These are phyloP conservation scores for Zaprionus lineosus DNA, from an alignment of 2,888 invertebrate genomes.

Conservation along the genomic window DNA sequence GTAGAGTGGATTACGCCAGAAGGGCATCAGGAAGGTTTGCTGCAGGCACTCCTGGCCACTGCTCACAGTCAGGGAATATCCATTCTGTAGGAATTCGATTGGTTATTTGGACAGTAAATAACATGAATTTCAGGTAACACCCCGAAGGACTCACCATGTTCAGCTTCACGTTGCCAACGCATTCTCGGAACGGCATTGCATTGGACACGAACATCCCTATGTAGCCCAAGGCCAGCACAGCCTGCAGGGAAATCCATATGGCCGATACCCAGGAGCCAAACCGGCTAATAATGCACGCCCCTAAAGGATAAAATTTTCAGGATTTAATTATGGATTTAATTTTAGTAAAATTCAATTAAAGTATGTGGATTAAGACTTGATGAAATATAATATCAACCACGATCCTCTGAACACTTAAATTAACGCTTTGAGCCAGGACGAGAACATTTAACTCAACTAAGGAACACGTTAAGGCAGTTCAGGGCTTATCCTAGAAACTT, in stretches of 20 bases:
- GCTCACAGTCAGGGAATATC: slow-evolving; percentile 77
- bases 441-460: too few relatives aligned
- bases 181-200: slow-evolving; percentile 81
- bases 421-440: too few relatives aligned
- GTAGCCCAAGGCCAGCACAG: slow-evolving; percentile 81
- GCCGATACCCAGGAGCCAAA: slow-evolving; percentile 82
- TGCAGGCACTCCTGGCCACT: slow-evolving; percentile 82
- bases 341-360: too few relatives aligned
- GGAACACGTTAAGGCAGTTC: too few relatives aligned
- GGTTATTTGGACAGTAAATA: not conserved
- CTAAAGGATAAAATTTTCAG: too few relatives aligned
- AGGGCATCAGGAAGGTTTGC: slow-evolving; percentile 82
- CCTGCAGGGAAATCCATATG: slow-evolving; percentile 82
- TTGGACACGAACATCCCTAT: slow-evolving; percentile 82
- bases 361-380: too few relatives aligned
- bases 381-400: too few relatives aligned
- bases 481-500: too few relatives aligned
- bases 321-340: too few relatives aligned
- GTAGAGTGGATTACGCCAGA: slow-evolving; percentile 82
- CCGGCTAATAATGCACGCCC: slow-evolving; percentile 82
- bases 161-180: slow-evolving; percentile 79
- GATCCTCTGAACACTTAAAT: too few relatives aligned
- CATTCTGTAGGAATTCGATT: slow-evolving; percentile 59
- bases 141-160: slow-evolving; percentile 72
- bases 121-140: not conserved